Percentiles rank a stretch among this genome's conserved stretches.
Conservation (phyloP, 2,113 vertebrate species). For the Megalops atlanticus region DNA sequence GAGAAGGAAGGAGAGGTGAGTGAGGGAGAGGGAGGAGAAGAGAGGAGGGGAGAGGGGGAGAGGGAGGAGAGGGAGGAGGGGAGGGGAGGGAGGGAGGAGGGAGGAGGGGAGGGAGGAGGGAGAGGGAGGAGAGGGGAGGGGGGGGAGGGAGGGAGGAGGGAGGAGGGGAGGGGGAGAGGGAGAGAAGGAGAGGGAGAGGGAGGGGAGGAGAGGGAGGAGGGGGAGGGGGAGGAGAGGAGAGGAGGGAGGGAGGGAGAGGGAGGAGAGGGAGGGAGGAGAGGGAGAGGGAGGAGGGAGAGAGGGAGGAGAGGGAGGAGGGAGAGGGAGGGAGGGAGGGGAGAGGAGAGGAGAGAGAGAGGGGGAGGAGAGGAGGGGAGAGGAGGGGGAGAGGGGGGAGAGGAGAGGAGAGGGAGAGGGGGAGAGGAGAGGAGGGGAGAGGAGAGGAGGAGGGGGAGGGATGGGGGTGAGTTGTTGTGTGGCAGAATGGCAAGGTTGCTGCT, state of each 20-base stretch:
- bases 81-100: not conserved
- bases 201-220: too few relatives aligned
- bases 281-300: too few relatives aligned
- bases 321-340: too few relatives aligned
- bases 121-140: not conserved
- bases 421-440: too few relatives aligned
- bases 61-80: not conserved
- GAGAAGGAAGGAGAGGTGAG: conserved; percentile 87
- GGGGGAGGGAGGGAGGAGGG: not conserved
- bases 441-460: too few relatives aligned
- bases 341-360: not conserved
- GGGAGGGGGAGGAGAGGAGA: too few relatives aligned
- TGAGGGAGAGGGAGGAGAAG: conserved; percentile 25
- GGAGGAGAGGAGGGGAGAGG: not conserved
- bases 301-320: too few relatives aligned
- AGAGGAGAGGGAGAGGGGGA: too few relatives aligned
- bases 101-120: not conserved
- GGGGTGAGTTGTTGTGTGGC: too few relatives aligned
- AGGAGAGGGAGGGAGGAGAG: not conserved
- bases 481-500: too few relatives aligned
- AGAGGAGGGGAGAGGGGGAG: not conserved
- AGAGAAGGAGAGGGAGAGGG: too few relatives aligned
- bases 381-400: not conserved
- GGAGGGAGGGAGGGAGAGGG: not conserved
- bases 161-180: too few relatives aligned